Evolutionary conservation across 2,888 invertebrate genomes (phyloP).

Genomic region (Calameuta pallipes): DNA sequence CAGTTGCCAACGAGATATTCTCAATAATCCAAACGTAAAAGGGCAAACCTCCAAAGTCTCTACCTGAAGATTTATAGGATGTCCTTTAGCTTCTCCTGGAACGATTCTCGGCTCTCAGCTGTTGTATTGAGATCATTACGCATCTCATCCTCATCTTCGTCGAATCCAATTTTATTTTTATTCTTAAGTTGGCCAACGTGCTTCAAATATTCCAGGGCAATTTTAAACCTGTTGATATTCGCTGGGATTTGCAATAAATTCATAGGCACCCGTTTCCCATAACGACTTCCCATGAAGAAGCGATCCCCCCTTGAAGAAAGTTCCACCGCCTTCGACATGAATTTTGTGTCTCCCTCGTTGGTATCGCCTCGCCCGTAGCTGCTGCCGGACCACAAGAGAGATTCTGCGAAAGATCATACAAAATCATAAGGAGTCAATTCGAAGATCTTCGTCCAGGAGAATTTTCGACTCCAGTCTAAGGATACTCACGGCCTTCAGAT

Average conservation of each 20-base stretch:
- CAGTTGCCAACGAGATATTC: neutral
- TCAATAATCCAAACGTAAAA: neutral
- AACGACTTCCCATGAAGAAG: slow-evolving; percentile 59
- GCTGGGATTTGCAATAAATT: neutral
- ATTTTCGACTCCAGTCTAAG: neutral
- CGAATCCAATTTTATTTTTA: neutral
- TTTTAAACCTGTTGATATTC: neutral
- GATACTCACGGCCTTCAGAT: slow-evolving; percentile 38
- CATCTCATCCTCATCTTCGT: neutral
- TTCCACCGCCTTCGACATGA: slow-evolving; percentile 33
- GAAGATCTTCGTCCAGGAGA: neutral
- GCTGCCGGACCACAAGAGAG: slow-evolving; percentile 42
- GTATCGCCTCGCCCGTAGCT: slow-evolving; percentile 49
- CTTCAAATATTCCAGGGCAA: slow-evolving; percentile 3
- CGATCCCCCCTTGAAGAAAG: slow-evolving; percentile 52
- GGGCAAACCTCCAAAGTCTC: neutral
- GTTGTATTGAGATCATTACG: neutral
- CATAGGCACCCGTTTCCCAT: slow-evolving; percentile 53
- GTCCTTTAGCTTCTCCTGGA: neutral
- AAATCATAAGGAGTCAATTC: neutral
- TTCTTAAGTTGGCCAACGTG: neutral
- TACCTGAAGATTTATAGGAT: neutral
- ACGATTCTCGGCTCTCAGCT: neutral
- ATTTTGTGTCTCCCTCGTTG: slow-evolving; percentile 22
- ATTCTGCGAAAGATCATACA: slow-evolving; percentile 14